Conservation (phyloP, 2,797 vertebrate genomes). For the Etheostoma perlongum region DNA sequence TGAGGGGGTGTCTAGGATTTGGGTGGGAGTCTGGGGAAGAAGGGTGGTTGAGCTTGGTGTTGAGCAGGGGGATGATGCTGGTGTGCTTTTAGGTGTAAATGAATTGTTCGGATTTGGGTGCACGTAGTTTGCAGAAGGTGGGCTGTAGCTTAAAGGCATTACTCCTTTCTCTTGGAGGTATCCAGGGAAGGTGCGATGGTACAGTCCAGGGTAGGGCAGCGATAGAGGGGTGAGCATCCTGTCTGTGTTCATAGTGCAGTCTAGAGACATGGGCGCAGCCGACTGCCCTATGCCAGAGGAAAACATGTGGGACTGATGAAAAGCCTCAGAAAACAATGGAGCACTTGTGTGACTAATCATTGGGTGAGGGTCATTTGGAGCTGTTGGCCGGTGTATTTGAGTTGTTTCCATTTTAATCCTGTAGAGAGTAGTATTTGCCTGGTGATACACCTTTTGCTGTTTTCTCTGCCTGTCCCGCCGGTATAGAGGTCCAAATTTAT, state of each 20-base stretch:
- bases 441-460: constrained; percentile 73
- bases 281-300: constrained; percentile 61
- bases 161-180: constrained; percentile 73
- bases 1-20: constrained; percentile 21
- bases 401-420: constrained; percentile 81
- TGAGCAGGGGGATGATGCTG: constrained; percentile 47
- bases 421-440: constrained; percentile 66
- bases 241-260: constrained; percentile 71
- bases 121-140: constrained; percentile 33
- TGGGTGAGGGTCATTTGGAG: constrained; percentile 65
- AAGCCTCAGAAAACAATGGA: constrained; percentile 61
- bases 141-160: constrained; percentile 56
- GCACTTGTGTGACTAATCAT: constrained; percentile 46
- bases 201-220: constrained; percentile 59
- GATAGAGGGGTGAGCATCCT: constrained; percentile 56
- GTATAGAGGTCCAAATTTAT: constrained; percentile 89
- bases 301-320: constrained; percentile 70
- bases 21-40: constrained; percentile 22
- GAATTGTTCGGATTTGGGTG: constrained; percentile 34
- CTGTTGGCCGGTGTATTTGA: constrained; percentile 57
- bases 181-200: constrained; percentile 46
- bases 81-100: constrained; percentile 49
- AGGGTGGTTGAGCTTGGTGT: constrained; percentile 43
- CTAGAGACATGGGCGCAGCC: constrained; percentile 60
- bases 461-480: constrained; percentile 86